Conservation (phyloP, 2,113 vertebrate genomes). For the Ptilonorhynchus violaceus region DNA sequence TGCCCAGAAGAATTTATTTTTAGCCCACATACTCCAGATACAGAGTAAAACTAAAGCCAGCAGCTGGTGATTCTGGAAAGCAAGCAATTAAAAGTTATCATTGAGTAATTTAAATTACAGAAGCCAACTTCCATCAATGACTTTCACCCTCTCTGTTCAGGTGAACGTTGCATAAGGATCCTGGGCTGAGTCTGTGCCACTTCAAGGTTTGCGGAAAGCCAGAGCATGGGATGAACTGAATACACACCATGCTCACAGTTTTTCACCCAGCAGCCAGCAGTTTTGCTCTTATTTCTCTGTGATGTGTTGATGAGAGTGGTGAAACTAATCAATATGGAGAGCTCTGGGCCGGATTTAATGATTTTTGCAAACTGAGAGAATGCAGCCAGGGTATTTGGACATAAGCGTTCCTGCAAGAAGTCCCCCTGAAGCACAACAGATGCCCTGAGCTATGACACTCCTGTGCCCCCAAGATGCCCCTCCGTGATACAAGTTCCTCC, state of each 20-base stretch:
- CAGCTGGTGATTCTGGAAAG: background rate
- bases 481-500: background rate
- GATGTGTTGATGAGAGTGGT: background rate
- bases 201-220: background rate
- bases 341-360: background rate
- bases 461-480: background rate
- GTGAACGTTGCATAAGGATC: background rate
- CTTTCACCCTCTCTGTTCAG: background rate
- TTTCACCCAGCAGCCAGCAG: background rate
- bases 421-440: background rate
- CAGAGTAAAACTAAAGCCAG: background rate
- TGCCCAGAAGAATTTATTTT: background rate
- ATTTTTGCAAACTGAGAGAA: background rate
- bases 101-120: background rate
- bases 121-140: background rate
- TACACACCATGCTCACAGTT: background rate
- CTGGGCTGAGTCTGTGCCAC: background rate
- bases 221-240: background rate
- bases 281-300: background rate
- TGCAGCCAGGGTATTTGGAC: background rate
- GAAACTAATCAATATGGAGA: background rate
- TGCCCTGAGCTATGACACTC: background rate
- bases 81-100: conserved; percentile 23
- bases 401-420: background rate
- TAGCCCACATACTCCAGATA: background rate